Percentiles rank a stretch among this genome's conserved stretches.
Conservation (phyloP, 2,797 vertebrate genomes). For the Atherinosoma microstoma region DNA sequence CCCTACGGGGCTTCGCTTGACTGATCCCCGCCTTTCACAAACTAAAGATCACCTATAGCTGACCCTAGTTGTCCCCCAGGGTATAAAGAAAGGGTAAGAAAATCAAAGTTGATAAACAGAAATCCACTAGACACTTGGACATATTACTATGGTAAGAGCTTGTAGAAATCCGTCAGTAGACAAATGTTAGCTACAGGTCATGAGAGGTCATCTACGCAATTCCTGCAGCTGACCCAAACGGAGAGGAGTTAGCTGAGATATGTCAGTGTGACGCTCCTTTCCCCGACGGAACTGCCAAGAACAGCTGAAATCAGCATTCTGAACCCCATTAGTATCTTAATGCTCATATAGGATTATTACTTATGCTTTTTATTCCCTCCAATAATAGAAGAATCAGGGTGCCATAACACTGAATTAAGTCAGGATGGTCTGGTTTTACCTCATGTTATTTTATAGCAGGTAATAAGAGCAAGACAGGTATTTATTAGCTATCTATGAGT, state of each 20-base stretch:
- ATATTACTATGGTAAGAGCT: neutral
- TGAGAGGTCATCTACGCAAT: constrained; percentile 30
- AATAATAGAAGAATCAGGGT: constrained; percentile 1
- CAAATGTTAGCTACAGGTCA: constrained; percentile 22
- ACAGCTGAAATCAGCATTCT: constrained; percentile 29
- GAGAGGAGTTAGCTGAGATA: constrained; percentile 21
- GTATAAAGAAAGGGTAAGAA: neutral
- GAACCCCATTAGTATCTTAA: constrained; percentile 16
- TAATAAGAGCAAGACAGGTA: neutral
- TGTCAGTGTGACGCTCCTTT: constrained; percentile 17
- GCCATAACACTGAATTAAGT: neutral
- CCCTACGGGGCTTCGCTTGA: constrained; percentile 21
- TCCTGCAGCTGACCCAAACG: constrained; percentile 30
- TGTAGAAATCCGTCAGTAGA: constrained; percentile 19
- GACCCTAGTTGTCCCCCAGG: constrained; percentile 18
- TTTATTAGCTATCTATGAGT: neutral
- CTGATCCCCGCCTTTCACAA: constrained; percentile 27
- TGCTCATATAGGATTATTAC: constrained; percentile 5
- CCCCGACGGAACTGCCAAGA: constrained; percentile 25
- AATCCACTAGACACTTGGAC: neutral
- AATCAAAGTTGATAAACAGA: constrained; percentile 19
- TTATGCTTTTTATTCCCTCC: constrained; percentile 14
- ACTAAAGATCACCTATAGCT: constrained; percentile 38
- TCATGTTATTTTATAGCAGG: neutral
- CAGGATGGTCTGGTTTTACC: neutral